Percentiles rank a stretch among this genome's conserved stretches.
phyloP scores from a whole-genome alignment of 2,113 vertebrate genomes.

The Zosterops japonicus region DNA sequence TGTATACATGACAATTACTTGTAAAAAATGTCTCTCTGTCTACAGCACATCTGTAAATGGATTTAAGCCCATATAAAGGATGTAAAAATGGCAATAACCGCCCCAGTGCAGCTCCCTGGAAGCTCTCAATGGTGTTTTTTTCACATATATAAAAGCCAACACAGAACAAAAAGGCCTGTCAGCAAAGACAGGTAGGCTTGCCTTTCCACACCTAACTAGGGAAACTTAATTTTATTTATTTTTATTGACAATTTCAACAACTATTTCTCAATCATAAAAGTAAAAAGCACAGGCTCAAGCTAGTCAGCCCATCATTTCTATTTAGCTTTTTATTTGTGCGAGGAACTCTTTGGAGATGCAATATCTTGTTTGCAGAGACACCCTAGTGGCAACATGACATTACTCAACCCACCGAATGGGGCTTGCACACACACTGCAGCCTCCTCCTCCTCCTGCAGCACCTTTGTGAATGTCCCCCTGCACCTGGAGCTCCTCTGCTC shows the following conservation, averaged over 20 bases:
- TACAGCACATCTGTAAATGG: conserved; percentile 37
- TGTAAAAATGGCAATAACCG: conserved; percentile 16
- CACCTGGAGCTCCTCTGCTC: background rate
- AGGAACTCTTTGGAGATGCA: conserved; percentile 54
- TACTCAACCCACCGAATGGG: conserved; percentile 38
- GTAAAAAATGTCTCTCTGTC: conserved; percentile 61
- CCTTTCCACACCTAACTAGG: conserved; percentile 30
- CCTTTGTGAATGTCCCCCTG: background rate
- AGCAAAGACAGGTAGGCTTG: conserved; percentile 26
- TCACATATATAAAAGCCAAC: conserved; percentile 55
- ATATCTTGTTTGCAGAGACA: conserved; percentile 64
- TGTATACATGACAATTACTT: conserved; percentile 51
- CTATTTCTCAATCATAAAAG: conserved; percentile 70
- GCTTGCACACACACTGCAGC: background rate
- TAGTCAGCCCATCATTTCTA: conserved; percentile 54
- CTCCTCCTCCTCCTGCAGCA: background rate
- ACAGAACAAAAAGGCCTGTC: conserved; percentile 62
- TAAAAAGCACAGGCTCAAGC: conserved; percentile 52
- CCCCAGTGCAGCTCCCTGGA: conserved; percentile 5
- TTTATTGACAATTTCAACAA: conserved; percentile 67
- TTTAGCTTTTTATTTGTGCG: conserved; percentile 54
- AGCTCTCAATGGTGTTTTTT: conserved; percentile 50
- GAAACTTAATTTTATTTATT: conserved; percentile 71
- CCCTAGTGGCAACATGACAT: conserved; percentile 46
- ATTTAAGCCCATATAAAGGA: conserved; percentile 51